Base-by-base conservation (phyloP, 2,888 invertebrate species). In the Troglohyphantes excavatus region DNA sequence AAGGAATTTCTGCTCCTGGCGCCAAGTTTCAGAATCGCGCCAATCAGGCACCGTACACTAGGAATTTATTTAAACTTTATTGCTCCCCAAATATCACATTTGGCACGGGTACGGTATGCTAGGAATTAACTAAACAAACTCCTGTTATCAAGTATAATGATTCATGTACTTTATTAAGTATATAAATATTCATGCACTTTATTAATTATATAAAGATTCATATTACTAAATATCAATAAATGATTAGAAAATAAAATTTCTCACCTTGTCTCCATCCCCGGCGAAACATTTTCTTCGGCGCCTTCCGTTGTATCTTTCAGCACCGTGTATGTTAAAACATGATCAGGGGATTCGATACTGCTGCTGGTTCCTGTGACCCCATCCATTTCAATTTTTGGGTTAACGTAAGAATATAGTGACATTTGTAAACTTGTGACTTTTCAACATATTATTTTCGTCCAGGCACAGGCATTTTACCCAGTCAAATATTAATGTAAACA, bases 271-370 rank as follows among this genome's bases (percentile, higher is more conserved):
- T 88, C 88, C 67, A 88, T 76, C 9, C 79, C 87, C 6, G 53
- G 29, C 21, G 81, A 82, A n/a, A 67, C 88, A 82, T 82, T 88
- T 88, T 82, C 88, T 76, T 88, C 88, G 0, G 82, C 29, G 19
- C 87, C 70, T 27, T 63, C 82, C 33, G 89, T 72, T 23, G 88
- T 61, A 46, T 90, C 89, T 84, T 90, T 90, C 29, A 90, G 46
- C n/a, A 90, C 89, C 11, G 89, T 79, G 53, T 84, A 90, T 19
- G 89, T 90, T 33, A 84, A 70, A 13, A 53, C 53, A 61, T 88
- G 88, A 46, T 78, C 89, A 23, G 83, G 72, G 2, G 83, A 84
- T 17, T 90, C 89, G n/a, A 90, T 68, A 26, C 86, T 86, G 73
- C 89, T 90, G 68, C 83, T 90, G 7, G 89, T 90, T 67, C 75